Evolutionary conservation across 2,888 invertebrate species (phyloP).

Genomic region (Cosmopolites sordidus): DNA sequence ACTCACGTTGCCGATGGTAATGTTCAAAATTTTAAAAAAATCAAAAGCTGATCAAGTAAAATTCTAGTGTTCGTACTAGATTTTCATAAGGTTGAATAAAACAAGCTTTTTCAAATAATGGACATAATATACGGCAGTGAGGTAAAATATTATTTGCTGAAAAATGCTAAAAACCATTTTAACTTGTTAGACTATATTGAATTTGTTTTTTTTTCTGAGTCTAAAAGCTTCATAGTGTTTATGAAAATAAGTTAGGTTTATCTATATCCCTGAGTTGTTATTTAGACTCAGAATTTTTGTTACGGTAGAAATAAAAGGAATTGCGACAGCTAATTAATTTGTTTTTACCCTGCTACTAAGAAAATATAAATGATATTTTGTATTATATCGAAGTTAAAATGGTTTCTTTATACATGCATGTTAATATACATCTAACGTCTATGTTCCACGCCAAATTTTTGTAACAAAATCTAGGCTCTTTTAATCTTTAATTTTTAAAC

Average conservation of each 20-base stretch:
- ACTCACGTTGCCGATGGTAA: too few relatives aligned
- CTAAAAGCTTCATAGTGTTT: conserved; percentile 21
- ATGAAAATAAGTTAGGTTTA: conserved; percentile 24
- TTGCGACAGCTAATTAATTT: too few relatives aligned
- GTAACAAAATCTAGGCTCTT: conserved; percentile 12
- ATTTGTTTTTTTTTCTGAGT: conserved; percentile 18
- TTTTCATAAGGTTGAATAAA: conserved; percentile 35
- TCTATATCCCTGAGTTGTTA: conserved; percentile 24
- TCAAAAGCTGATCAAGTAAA: background rate
- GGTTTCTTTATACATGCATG: conserved; percentile 4
- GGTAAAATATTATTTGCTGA: conserved; percentile 2
- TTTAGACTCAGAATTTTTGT: conserved; percentile 23
- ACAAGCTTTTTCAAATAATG: conserved; percentile 30
- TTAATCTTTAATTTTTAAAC: conserved; percentile 7
- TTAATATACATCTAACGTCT: conserved; percentile 11
- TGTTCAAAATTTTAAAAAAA: too few relatives aligned
- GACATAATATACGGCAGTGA: conserved; percentile 21
- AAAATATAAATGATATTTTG: background rate
- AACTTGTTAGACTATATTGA: conserved; percentile 21
- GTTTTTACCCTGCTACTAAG: too few relatives aligned
- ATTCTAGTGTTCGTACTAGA: conserved; percentile 19
- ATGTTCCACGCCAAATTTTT: conserved; percentile 13
- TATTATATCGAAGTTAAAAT: background rate
- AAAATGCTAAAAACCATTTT: conserved; percentile 9
- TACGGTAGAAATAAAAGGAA: background rate